A percentile compares a stretch with the other conserved stretches of the same genome.
These are phyloP conservation scores for Enteromius viviparus DNA, from an alignment of 2,797 vertebrate genomes.

Conservation along the genomic window DNA sequence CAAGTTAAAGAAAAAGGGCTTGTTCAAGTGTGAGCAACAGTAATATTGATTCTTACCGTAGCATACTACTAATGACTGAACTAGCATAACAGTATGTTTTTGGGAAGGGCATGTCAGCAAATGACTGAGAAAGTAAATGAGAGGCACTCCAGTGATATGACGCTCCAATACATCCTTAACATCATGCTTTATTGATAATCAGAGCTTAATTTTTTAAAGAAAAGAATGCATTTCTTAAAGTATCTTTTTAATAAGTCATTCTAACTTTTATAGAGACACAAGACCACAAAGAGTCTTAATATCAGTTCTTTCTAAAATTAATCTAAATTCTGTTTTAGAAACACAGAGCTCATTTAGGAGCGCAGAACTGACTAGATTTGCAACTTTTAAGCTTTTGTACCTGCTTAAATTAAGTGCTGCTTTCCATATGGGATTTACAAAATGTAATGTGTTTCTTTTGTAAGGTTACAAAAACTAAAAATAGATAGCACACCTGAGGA, in stretches of 20 bases:
- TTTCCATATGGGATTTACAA: neutral
- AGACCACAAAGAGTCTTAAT: neutral
- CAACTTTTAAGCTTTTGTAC: neutral
- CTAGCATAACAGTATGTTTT: neutral
- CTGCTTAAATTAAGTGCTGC: neutral
- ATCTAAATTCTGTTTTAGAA: neutral
- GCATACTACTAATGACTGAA: neutral
- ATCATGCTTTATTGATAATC: neutral
- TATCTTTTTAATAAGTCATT: neutral
- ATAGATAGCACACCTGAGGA: neutral
- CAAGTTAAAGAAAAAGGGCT: neutral
- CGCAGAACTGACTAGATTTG: neutral
- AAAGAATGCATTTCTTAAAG: neutral
- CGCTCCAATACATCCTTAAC: neutral
- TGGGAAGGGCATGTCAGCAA: neutral
- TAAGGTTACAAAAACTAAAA: neutral
- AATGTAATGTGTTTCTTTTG: neutral
- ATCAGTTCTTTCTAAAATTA: neutral
- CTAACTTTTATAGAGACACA: neutral
- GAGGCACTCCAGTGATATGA: neutral
- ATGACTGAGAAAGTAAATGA: neutral
- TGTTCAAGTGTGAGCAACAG: neutral
- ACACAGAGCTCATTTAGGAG: neutral
- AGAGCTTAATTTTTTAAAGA: neutral
- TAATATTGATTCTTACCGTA: neutral